These are phyloP conservation scores for Girardinichthys multiradiatus DNA, from an alignment of 2,113 vertebrate species.

Conservation along the genomic window DNA sequence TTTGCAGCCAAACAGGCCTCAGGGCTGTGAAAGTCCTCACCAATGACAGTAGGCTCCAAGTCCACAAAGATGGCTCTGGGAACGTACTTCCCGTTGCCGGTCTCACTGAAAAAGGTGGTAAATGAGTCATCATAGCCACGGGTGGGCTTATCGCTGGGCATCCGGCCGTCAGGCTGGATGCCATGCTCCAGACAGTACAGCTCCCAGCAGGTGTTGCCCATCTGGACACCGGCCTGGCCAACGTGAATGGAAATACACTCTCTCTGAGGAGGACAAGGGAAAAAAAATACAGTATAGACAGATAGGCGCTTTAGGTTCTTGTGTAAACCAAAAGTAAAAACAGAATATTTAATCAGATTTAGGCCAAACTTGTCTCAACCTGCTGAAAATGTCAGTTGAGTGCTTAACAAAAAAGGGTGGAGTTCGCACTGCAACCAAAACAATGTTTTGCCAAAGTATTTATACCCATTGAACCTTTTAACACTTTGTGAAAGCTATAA, in stretches of 20 bases:
- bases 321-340: not conserved
- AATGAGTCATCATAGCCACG: slow-evolving; percentile 67
- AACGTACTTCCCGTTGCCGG: slow-evolving; percentile 69
- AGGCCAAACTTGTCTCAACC: not conserved
- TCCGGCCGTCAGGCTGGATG: slow-evolving; percentile 67
- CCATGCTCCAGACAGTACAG: slow-evolving; percentile 71
- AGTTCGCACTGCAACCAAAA: not conserved
- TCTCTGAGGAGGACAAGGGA: slow-evolving; percentile 32
- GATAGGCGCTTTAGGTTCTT: not conserved
- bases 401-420: not conserved
- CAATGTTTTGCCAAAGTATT: not conserved
- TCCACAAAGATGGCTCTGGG: slow-evolving; percentile 74
- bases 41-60: slow-evolving; percentile 74
- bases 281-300: not conserved
- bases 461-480: not conserved
- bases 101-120: slow-evolving; percentile 76
- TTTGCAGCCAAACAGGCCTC: not conserved
- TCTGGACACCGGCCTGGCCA: slow-evolving; percentile 70
- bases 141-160: slow-evolving; percentile 34
- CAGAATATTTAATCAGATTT: not conserved
- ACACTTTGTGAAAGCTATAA: not conserved
- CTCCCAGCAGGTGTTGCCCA: slow-evolving; percentile 75
- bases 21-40: slow-evolving; percentile 32
- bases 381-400: slow-evolving; percentile 11
- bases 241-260: slow-evolving; percentile 71